Evolutionary conservation across 2,113 vertebrate species (phyloP).

Genomic region (Clarias gariepinus): DNA sequence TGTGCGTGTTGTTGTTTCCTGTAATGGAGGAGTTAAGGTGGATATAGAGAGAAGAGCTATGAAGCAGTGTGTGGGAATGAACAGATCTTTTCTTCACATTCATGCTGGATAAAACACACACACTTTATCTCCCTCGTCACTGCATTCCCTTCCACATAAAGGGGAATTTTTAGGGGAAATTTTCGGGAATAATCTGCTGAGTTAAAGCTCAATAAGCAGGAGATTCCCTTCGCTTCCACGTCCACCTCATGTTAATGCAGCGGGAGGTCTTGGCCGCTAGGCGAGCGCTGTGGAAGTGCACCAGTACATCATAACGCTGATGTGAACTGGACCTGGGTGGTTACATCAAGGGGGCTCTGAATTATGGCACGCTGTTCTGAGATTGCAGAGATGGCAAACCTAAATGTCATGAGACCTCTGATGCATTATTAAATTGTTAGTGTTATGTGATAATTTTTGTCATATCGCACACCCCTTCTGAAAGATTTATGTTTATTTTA

Average conservation of each 20-base stretch:
- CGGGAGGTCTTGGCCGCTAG: not conserved
- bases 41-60: slow-evolving; percentile 15
- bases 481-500: not conserved
- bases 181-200: not conserved
- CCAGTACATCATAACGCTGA: not conserved
- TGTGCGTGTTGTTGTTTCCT: not conserved
- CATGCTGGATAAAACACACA: not conserved
- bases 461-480: not conserved
- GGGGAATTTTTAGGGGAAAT: not conserved
- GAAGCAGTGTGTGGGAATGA: slow-evolving; percentile 49
- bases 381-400: no score
- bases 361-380: not conserved
- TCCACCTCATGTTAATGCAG: not conserved
- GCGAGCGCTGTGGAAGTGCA: not conserved
- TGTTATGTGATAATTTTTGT: not conserved
- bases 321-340: not conserved
- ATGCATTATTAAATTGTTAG: not conserved
- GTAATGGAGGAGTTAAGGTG: not conserved
- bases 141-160: not conserved
- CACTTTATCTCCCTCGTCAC: not conserved
- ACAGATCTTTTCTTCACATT: slow-evolving; percentile 7
- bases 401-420: no score
- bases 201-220: not conserved
- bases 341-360: not conserved
- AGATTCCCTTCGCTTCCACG: not conserved